Evolutionary conservation across 2,797 vertebrate species (phyloP), one percentile per base, ranked within the genome.

Genomic region (Ibycter americanus): DNA sequence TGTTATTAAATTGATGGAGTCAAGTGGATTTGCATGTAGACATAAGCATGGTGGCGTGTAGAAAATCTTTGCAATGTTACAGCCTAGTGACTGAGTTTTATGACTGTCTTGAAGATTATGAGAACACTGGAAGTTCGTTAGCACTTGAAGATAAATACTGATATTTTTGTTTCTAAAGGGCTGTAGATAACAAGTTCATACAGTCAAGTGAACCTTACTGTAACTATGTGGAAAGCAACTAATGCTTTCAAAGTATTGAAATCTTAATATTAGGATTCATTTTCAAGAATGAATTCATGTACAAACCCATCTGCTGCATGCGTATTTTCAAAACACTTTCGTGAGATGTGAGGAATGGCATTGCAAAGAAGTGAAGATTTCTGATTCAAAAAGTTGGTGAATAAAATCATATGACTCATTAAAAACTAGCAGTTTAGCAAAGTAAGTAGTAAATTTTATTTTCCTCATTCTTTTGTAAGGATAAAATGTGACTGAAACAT

Each of bases 281-380:
- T 87, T 89, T 74, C 55, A 78, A 66, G 58, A 68, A 59, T 61
- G 0, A 81, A 32, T 81, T 71, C 47, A 44, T 72, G n/a, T n/a
- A 52, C 49, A 87, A 84, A 67, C 9, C 9, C 10, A 10, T 74
- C 19, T 66, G 62, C 47, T 74, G 70, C 14, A 14, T 81, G n/a
- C 49, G 59, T 0, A 51, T 91, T 79, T 84, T 76, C 40, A 36
- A 8, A 90, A 55, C 1, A 11, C 9, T 81, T 63, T 38, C 6
- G 7, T 47, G 42, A 81, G 11, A n/a, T 59, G 11, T 78, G 77
- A 59, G 31, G 20, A 38, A 34, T 0, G 0, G 19, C 23, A 20
- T 4, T 1, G 21, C 36, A 89, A 87, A 92, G 12, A 23, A 11
- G 26, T 49, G 8, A 83, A 70, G 44, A 78, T 55, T 91, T 91